These are phyloP conservation scores for Neopipo cinnamomea DNA, from an alignment of 2,113 vertebrate genomes.

Conservation along the genomic window DNA sequence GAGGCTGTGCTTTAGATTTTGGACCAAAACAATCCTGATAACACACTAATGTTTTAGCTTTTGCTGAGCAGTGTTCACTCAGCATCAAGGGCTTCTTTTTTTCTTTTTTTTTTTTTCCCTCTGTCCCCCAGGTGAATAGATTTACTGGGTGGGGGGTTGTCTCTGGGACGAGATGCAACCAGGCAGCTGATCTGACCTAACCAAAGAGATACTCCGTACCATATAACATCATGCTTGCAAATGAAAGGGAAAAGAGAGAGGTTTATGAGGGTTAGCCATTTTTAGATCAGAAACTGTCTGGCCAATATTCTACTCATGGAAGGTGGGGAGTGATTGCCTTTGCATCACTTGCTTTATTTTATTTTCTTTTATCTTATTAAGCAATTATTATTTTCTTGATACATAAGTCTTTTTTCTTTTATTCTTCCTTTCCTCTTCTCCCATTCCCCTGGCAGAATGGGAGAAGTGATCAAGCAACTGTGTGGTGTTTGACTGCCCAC, in stretches of 20 bases:
- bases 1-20: not conserved
- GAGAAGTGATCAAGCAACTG: not conserved
- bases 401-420: not conserved
- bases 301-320: not conserved
- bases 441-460: not conserved
- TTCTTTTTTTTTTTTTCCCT: not conserved
- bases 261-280: not conserved
- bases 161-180: not conserved
- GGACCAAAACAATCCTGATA: not conserved
- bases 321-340: not conserved
- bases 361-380: not conserved
- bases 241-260: not conserved
- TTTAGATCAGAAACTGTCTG: not conserved
- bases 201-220: not conserved
- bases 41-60: not conserved
- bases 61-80: not conserved
- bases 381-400: not conserved
- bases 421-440: not conserved
- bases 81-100: not conserved
- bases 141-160: not conserved
- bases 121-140: not conserved
- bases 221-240: not conserved
- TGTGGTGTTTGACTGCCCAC: not conserved
- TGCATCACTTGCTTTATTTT: not conserved
- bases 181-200: not conserved